Conservation (phyloP, 2,888 invertebrate species). For the Apamea sordens region DNA sequence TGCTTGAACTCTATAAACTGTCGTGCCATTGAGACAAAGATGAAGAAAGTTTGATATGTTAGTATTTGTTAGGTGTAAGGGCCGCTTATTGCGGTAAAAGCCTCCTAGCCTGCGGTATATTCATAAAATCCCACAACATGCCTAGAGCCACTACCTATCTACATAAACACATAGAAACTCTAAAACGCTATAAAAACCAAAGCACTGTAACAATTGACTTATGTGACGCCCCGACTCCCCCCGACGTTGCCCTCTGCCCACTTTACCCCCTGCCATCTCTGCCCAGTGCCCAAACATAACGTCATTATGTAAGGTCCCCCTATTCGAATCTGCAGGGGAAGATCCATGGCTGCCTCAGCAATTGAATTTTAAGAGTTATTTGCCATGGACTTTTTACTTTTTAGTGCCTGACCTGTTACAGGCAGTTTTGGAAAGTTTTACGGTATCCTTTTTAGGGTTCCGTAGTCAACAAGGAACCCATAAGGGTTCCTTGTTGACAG, state of each 20-base stretch:
- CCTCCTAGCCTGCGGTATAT: neutral
- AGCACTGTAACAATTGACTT: slow-evolving; percentile 55
- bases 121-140: neutral
- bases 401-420: slow-evolving; percentile 1
- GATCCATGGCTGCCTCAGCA: slow-evolving; percentile 24
- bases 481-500: too few species aligned
- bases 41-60: neutral
- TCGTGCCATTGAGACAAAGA: too few species aligned
- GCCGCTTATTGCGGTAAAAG: neutral
- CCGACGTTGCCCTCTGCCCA: slow-evolving; percentile 6
- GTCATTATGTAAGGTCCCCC: slow-evolving; percentile 54
- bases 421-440: neutral
- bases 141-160: neutral
- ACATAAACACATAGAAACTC: neutral
- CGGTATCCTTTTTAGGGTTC: too few species aligned
- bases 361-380: slow-evolving; percentile 44
- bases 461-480: too few species aligned
- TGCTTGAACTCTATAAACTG: neutral
- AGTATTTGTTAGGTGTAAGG: neutral
- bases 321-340: slow-evolving; percentile 52
- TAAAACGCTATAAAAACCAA: slow-evolving; percentile 43
- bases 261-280: slow-evolving; percentile 17
- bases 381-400: slow-evolving; percentile 8
- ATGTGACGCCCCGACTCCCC: slow-evolving; percentile 13
- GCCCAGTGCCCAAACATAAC: slow-evolving; percentile 54